Conservation (phyloP, 2,113 vertebrate species). For the Rutilus rutilus region DNA sequence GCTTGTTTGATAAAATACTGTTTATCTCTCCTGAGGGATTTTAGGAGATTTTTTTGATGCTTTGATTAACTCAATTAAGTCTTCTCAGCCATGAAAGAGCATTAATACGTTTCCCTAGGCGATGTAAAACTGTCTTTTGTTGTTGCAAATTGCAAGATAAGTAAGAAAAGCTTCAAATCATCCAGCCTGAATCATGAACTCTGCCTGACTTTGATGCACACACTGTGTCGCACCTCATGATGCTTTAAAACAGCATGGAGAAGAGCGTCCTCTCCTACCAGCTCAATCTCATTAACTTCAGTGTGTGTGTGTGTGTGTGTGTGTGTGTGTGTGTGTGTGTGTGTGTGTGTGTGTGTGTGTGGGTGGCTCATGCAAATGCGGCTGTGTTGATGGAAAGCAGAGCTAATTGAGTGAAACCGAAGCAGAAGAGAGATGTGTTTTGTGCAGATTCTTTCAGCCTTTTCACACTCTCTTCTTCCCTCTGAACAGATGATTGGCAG, state of each 20-base stretch:
- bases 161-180: background rate
- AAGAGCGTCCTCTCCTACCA: background rate
- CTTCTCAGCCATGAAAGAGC: background rate
- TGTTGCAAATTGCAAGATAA: background rate
- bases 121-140: background rate
- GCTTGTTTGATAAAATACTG: too few relatives aligned
- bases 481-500: background rate
- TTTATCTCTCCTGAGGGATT: background rate
- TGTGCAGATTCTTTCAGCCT: background rate
- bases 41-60: background rate
- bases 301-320: slow-evolving; percentile 12
- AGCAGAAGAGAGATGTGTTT: background rate
- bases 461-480: background rate
- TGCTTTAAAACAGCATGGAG: background rate
- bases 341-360: slow-evolving; percentile 8
- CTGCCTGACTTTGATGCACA: background rate
- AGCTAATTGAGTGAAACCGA: slow-evolving; percentile 11
- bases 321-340: slow-evolving; percentile 18
- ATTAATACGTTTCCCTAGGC: background rate
- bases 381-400: slow-evolving; percentile 19
- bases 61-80: background rate
- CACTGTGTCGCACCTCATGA: background rate
- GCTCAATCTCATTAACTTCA: background rate
- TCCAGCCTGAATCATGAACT: background rate
- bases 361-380: slow-evolving; percentile 40